Evolutionary conservation across 2,113 vertebrate species (phyloP), one percentile per base, ranked within the genome.

Genomic region (Salminus brasiliensis): DNA sequence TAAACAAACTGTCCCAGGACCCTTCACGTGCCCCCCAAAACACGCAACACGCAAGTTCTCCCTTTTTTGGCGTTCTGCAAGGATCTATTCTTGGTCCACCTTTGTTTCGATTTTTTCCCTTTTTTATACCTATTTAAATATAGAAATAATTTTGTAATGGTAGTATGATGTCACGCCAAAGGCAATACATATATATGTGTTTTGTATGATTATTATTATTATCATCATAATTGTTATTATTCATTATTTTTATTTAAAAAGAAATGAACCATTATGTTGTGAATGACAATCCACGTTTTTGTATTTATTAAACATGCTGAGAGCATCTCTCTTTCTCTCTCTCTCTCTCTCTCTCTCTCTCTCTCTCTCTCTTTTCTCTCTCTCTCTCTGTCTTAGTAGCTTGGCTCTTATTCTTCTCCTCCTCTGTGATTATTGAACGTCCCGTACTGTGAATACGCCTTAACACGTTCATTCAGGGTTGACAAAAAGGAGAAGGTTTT

Each of bases 151-250:
- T 83, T 80, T 78, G 60, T 85, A 83, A 29, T 30, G 36, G 47
- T 79, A 85, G 74, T 78, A 45, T 72, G 47, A 75, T 36, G 32
- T 66, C 59, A 85, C 81, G 78, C 86, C 88, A 84, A 88, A 87
- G 85, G 84, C 84, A 87, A 77, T 68, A 69, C 23, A 65, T 23
- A 36, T 68, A 53, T 76, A 36, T 30, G 47, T 72, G 36, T 68
- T 68, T 78, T 59, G 34, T 29, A 39, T 60, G 18, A 36, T 55
- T 76, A 77, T 43, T 79, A 71, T 52, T 47, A 53, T 65, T 67
- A 76, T 78, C 74, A 81, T 83, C 55, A 49, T 79, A 21, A 49
- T 43, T 45, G 34, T 66, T 76, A 72, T 78, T 75, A 75, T n/a
- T n/a, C 78, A 71, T 60, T 62, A 34, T 69, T 73, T 65, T 85